Percentiles rank a stretch among this genome's conserved stretches.
Conservation (phyloP, 1,140 invertebrate species). For the Drosophila repletoides region DNA sequence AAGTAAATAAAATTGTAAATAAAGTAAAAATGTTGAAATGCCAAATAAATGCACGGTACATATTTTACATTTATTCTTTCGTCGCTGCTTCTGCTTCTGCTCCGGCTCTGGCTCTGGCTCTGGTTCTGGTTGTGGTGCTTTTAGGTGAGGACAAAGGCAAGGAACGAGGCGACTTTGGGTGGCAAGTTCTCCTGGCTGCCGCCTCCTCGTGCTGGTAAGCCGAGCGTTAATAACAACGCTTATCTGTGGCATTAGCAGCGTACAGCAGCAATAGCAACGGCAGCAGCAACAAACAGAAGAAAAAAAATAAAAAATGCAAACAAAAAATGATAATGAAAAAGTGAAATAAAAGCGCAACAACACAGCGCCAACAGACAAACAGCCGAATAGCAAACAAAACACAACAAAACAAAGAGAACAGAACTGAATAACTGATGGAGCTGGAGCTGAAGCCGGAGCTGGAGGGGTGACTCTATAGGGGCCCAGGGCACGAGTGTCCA, state of each 20-base stretch:
- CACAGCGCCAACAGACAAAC: conserved; percentile 62
- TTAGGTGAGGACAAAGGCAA: conserved; percentile 43
- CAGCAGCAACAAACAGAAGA: neutral
- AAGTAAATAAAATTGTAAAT: conserved; percentile 79
- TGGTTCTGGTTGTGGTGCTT: conserved; percentile 18
- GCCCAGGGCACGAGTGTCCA: no score
- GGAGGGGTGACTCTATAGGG: no score
- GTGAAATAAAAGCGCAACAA: conserved; percentile 78
- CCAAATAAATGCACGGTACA: conserved; percentile 78
- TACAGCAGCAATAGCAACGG: conserved; percentile 21
- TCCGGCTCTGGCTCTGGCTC: no score
- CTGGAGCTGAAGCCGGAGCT: neutral
- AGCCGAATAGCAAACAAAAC: conserved; percentile 49
- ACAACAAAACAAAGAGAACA: conserved; percentile 23
- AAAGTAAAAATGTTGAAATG: conserved; percentile 76
- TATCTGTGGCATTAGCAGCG: conserved; percentile 79
- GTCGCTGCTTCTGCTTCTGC: neutral
- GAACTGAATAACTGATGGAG: conserved; percentile 11
- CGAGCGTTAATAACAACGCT: conserved; percentile 81
- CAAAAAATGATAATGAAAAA: conserved; percentile 77
- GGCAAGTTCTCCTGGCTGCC: conserved; percentile 50
- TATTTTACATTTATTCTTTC: conserved; percentile 80
- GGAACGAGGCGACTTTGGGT: neutral
- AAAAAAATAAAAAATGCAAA: conserved; percentile 5
- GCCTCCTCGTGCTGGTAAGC: conserved; percentile 66